Evolutionary conservation across 2,797 vertebrate genomes (phyloP).

Genomic region (Uromys caudimaculatus): DNA sequence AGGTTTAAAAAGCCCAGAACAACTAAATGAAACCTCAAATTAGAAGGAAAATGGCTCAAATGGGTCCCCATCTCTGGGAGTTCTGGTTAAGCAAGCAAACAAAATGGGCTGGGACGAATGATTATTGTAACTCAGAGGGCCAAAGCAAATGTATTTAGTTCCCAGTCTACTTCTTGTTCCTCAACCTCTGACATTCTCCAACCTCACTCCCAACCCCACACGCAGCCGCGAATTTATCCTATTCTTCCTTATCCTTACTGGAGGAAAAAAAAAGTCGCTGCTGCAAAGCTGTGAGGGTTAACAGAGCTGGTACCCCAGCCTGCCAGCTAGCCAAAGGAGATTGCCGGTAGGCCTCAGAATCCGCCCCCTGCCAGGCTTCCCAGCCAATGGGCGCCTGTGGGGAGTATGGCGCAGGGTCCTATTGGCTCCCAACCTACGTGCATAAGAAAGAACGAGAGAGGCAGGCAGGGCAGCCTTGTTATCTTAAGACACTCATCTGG

Average conservation of each 20-base stretch:
- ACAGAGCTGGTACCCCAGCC: slow-evolving; percentile 32
- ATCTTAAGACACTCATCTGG: slow-evolving; percentile 77
- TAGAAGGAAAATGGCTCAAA: slow-evolving; percentile 54
- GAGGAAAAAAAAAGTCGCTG: not conserved
- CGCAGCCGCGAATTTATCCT: not conserved
- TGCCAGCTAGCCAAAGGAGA: slow-evolving; percentile 15
- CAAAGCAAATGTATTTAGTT: slow-evolving; percentile 54
- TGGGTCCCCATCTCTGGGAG: slow-evolving; percentile 47
- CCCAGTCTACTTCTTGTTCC: slow-evolving; percentile 6
- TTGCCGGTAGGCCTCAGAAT: slow-evolving; percentile 36
- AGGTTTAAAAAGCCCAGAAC: slow-evolving; percentile 45
- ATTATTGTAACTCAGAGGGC: slow-evolving; percentile 60
- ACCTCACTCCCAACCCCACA: not conserved
- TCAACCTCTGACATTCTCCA: not conserved
- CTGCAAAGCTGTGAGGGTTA: slow-evolving; percentile 70
- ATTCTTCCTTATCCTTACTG: not conserved
- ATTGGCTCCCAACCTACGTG: slow-evolving; percentile 83
- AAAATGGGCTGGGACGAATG: slow-evolving; percentile 70
- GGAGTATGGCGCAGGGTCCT: not conserved
- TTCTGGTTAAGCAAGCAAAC: slow-evolving; percentile 65
- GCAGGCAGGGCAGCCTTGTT: slow-evolving; percentile 76
- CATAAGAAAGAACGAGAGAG: slow-evolving; percentile 70
- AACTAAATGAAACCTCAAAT: slow-evolving; percentile 51
- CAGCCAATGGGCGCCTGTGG: slow-evolving; percentile 76
- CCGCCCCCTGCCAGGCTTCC: slow-evolving; percentile 44